These are phyloP conservation scores for Mellilla xanthometata DNA, from an alignment of 2,888 invertebrate genomes.

Conservation along the genomic window DNA sequence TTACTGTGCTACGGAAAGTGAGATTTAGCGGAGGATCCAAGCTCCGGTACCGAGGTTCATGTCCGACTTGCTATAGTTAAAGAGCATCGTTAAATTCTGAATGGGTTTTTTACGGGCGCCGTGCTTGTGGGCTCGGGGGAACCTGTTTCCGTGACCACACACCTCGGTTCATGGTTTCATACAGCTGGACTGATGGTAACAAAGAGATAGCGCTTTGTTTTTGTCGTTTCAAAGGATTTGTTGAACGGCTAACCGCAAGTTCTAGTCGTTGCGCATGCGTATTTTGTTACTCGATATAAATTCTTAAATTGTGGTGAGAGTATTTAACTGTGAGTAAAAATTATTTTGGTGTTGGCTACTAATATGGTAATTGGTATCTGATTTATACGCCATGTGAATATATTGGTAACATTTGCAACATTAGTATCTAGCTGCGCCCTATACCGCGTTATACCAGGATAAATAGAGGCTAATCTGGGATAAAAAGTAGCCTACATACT, in stretches of 20 bases:
- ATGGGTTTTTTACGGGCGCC: constrained; percentile 54
- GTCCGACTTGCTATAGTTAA: constrained; percentile 41
- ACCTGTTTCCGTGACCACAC: constrained; percentile 66
- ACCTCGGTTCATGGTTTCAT: constrained; percentile 38
- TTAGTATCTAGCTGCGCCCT: too few relatives aligned
- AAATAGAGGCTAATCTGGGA: too few relatives aligned
- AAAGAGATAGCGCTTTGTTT: constrained; percentile 21
- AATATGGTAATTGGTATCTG: too few relatives aligned
- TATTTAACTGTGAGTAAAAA: too few relatives aligned
- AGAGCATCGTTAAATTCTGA: constrained; percentile 63
- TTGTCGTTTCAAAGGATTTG: not conserved
- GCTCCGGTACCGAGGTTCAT: not conserved
- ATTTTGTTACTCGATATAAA: not conserved
- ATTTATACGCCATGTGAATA: too few relatives aligned
- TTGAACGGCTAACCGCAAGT: too few relatives aligned
- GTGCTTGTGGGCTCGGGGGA: constrained; percentile 47
- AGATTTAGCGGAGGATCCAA: constrained; percentile 47
- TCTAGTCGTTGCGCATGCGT: not conserved
- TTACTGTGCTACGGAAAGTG: too few relatives aligned
- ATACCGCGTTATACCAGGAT: too few relatives aligned
- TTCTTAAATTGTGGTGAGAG: too few relatives aligned
- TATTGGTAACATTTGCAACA: too few relatives aligned
- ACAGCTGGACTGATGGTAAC: constrained; percentile 31
- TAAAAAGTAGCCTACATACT: too few relatives aligned
- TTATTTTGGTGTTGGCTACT: too few relatives aligned